A percentile compares a stretch with the other conserved stretches of the same genome.
These are phyloP conservation scores for Cheracebus regulus DNA, from an alignment of 2,797 vertebrate genomes.

Conservation along the genomic window DNA sequence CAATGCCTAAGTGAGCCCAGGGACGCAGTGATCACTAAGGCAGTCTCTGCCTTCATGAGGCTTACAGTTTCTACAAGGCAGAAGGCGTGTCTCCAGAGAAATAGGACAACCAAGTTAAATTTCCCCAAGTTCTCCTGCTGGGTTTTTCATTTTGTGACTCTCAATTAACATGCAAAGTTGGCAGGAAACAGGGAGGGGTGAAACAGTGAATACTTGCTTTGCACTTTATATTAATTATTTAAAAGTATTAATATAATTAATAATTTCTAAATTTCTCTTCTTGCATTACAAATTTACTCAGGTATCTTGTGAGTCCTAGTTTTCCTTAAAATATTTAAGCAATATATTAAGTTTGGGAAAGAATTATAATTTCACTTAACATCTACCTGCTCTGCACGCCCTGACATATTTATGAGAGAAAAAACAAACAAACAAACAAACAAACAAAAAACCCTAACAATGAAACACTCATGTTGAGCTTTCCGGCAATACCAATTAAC, in stretches of 20 bases:
- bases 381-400: conserved; percentile 62
- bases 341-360: conserved; percentile 70
- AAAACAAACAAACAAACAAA: neutral
- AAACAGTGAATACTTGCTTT: neutral
- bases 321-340: neutral
- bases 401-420: conserved; percentile 63
- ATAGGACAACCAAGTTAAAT: neutral
- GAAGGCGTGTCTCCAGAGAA: neutral
- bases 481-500: conserved; percentile 79
- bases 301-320: neutral
- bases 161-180: neutral
- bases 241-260: neutral
- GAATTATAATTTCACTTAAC: conserved; percentile 66
- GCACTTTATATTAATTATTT: neutral
- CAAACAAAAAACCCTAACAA: neutral
- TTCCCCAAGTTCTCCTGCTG: neutral
- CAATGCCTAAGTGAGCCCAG: neutral
- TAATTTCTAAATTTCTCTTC: neutral
- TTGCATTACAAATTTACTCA: neutral
- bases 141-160: neutral
- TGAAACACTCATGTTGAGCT: conserved; percentile 55
- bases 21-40: neutral
- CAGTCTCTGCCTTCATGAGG: rapidly evolving
- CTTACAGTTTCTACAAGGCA: neutral
- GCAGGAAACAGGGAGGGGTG: neutral